A percentile compares a stretch with the other conserved stretches of the same genome.
These are phyloP conservation scores for Saccostrea cuccullata DNA, from an alignment of 1,140 invertebrate species.

Conservation along the genomic window DNA sequence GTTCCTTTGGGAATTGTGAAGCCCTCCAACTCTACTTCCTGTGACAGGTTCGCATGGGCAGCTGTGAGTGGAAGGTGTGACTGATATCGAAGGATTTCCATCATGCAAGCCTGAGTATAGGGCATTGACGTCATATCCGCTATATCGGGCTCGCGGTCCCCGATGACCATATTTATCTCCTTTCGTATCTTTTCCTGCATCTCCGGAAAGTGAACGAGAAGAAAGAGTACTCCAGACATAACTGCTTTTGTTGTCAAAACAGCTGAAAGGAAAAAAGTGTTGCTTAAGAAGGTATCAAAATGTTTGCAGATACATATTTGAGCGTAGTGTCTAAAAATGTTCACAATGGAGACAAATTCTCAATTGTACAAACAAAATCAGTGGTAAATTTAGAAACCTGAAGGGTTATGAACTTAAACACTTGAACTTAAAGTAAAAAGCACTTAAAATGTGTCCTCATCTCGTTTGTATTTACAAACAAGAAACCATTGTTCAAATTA, in stretches of 20 bases:
- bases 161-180: constrained; percentile 92
- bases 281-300: background rate
- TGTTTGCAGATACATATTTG: no score
- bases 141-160: constrained; percentile 87
- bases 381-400: no score
- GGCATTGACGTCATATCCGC: constrained; percentile 82
- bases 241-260: constrained; percentile 55
- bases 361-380: no score
- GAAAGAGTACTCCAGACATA: constrained; percentile 50
- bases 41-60: constrained; percentile 65
- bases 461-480: no score
- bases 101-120: constrained; percentile 71
- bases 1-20: constrained; percentile 69
- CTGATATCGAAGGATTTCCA: constrained; percentile 67
- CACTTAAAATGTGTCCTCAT: no score
- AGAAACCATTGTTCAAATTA: no score
- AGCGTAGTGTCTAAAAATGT: no score
- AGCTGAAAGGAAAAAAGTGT: constrained; percentile 43
- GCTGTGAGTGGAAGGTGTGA: constrained; percentile 73
- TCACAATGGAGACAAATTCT: no score
- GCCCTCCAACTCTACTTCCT: constrained; percentile 66
- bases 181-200: constrained; percentile 89
- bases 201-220: constrained; percentile 86
- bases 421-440: no score
- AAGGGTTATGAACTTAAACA: no score